These are phyloP conservation scores for Venustoraphidia nigricollis DNA, from an alignment of 2,888 invertebrate species.

Conservation along the genomic window DNA sequence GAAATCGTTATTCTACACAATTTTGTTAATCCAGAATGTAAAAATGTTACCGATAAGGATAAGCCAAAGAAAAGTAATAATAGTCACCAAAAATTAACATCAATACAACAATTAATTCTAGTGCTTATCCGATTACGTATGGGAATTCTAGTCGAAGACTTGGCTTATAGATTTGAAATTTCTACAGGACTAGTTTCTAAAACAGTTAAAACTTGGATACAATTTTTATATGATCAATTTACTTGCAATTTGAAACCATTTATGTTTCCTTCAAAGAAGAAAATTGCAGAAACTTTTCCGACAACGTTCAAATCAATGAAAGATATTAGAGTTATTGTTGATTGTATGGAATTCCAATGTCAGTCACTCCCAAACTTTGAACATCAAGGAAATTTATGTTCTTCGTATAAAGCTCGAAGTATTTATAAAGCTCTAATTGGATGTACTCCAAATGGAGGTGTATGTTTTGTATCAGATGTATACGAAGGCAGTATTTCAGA, in stretches of 20 bases:
- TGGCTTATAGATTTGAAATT: not conserved
- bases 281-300: not conserved
- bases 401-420: too few species aligned
- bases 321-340: not conserved
- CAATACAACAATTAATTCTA: not conserved
- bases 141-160: not conserved
- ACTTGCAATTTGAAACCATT: not conserved
- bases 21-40: not conserved
- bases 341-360: slow-evolving; percentile 3
- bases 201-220: not conserved
- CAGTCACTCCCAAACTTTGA: not conserved
- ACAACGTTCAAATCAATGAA: not conserved
- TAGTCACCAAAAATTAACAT: not conserved
- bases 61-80: not conserved
- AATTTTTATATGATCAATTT: slow-evolving; percentile 1
- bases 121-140: not conserved
- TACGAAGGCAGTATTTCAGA: not conserved
- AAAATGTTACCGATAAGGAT: not conserved
- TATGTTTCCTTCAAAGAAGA: not conserved
- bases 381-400: not conserved
- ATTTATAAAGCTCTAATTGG: not conserved
- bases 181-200: not conserved
- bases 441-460: not conserved
- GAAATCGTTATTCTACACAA: not conserved
- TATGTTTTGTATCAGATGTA: not conserved